Base-by-base conservation (phyloP, 2,888 invertebrate species). In the Pollenia angustigena region DNA sequence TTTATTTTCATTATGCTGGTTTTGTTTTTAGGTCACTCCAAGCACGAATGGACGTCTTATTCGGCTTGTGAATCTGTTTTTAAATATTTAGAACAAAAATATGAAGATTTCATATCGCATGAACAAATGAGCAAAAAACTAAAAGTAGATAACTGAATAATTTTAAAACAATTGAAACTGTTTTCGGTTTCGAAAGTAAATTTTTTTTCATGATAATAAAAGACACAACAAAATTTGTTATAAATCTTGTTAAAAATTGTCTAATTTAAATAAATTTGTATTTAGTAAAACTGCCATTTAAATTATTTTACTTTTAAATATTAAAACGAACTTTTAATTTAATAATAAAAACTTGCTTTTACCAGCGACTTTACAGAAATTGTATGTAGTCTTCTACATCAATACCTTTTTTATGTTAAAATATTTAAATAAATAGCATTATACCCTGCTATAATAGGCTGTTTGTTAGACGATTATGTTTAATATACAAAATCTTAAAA, bases 11-110 rank as follows among this genome's bases (percentile, higher is more conserved):
- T 71, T 60, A 16, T 50, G 7, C n/a, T 48, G 14, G 14, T 14
- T 52, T 68, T 69, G 18, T 62, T 94, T 93, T 7, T 94, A 92
- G 95, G 96, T 93, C 95, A 95, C 89, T 92, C 93, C 46, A 95
- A 95, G 90, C 96, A 96, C 92, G 96, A 96, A 91, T 95, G 96
- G 95, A 96, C 96, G 16, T 96, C 96, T 4, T 95, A 94, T 90
- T 92, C 94, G 46, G 95, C 95, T 88, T 95, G 95, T 88, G 94
- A 95, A 23, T 96, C 96, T 0, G 95, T 96, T 32, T 96, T 96
- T 90, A 94, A 94, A 89, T 96, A 94, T 90, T 93, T 96, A 75
- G 95, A 95, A 56, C 87, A 89, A 42, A 91, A 91, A 85, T 90
- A 92, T 81, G 82, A 88, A 16, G 86, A 89, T 6, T 90, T 90